These are phyloP conservation scores for Epinotia ramella DNA, from an alignment of 2,888 invertebrate species.

Conservation along the genomic window DNA sequence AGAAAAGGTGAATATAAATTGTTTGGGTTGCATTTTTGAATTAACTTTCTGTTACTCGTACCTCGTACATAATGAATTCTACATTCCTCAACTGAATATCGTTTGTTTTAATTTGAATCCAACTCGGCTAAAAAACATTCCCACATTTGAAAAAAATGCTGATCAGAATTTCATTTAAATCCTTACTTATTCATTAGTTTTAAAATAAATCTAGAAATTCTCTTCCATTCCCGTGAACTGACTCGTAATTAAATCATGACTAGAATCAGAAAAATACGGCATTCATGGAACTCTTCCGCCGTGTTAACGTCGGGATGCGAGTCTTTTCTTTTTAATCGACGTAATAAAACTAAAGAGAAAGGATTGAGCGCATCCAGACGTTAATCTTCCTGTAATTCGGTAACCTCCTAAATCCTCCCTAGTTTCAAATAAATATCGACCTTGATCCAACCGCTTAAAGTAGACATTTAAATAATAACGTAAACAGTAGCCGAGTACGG, in stretches of 20 bases:
- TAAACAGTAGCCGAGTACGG: neutral
- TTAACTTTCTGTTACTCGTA: no score
- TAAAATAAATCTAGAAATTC: constrained; percentile 30
- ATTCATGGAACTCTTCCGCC: constrained; percentile 29
- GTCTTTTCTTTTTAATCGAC: constrained; percentile 35
- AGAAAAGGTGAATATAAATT: no score
- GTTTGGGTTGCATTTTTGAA: no score
- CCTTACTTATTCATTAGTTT: constrained; percentile 34
- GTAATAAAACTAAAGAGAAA: constrained; percentile 30
- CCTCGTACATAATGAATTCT: no score
- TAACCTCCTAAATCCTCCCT: neutral
- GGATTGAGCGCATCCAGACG: constrained; percentile 15
- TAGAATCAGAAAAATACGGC: constrained; percentile 36
- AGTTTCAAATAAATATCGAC: neutral
- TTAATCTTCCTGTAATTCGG: constrained; percentile 22
- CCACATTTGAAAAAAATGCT: constrained; percentile 15
- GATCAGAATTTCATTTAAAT: constrained; percentile 33
- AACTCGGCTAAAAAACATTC: neutral
- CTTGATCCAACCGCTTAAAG: neutral
- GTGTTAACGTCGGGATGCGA: constrained; percentile 28
- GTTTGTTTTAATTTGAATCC: neutral
- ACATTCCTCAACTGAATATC: no score
- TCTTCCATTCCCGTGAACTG: constrained; percentile 29
- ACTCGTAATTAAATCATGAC: constrained; percentile 43
- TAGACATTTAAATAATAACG: neutral